Percentiles rank a stretch among this genome's conserved stretches.
phyloP scores from a whole-genome alignment of 2,113 vertebrate genomes.

The Mystacornis crossleyi region DNA sequence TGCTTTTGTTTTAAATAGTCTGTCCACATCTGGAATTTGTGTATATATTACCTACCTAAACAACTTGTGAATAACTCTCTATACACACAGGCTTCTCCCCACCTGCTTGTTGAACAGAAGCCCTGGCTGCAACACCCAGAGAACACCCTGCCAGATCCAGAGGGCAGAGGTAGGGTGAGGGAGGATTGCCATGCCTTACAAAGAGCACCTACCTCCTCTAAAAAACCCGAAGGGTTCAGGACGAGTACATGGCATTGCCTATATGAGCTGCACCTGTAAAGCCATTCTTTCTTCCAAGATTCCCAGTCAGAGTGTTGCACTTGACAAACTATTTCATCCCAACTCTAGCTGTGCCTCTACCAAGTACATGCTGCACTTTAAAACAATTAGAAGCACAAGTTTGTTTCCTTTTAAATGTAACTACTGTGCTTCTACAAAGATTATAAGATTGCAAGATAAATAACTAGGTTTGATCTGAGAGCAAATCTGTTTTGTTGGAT shows the following conservation, averaged over 20 bases:
- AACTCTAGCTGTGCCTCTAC: neutral
- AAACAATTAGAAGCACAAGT: neutral
- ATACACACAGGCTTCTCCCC: neutral
- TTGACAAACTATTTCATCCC: neutral
- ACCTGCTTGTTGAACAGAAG: neutral
- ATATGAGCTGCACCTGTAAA: neutral
- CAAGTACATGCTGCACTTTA: neutral
- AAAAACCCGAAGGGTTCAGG: neutral
- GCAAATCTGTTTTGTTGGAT: neutral
- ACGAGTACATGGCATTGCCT: accelerated
- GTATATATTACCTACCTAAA: neutral
- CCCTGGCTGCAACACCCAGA: neutral
- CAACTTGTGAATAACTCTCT: neutral
- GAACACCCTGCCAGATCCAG: neutral
- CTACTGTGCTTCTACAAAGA: neutral
- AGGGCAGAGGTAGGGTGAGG: neutral
- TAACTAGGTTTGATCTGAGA: neutral
- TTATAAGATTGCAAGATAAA: neutral
- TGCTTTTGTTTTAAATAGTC: neutral
- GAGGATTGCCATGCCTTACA: neutral
- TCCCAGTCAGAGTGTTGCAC: neutral
- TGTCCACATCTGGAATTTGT: neutral
- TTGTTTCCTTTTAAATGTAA: neutral
- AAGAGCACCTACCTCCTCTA: neutral
- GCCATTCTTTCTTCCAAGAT: neutral